phyloP scores from a whole-genome alignment of 1,140 invertebrate genomes.

The Rhyzopertha dominica region DNA sequence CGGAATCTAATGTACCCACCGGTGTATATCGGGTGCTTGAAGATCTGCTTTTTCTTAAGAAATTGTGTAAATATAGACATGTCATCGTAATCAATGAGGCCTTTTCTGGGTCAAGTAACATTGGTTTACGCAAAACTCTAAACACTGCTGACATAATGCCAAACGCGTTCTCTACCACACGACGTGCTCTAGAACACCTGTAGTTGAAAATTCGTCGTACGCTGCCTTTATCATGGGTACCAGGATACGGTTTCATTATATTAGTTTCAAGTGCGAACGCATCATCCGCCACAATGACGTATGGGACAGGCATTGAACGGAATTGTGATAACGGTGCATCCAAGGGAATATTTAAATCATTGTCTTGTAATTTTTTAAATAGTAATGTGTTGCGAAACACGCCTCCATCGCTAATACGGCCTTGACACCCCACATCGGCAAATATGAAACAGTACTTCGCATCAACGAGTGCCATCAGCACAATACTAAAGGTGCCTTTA shows the following conservation, averaged over 20 bases:
- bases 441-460: constrained; percentile 42
- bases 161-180: no score
- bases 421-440: constrained; percentile 44
- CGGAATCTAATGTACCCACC: constrained; percentile 6
- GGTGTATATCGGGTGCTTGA: constrained; percentile 11
- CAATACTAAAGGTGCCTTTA: constrained; percentile 36
- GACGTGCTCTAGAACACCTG: no score
- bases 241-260: constrained; percentile 11
- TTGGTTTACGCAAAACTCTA: constrained; percentile 34
- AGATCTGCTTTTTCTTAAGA: constrained; percentile 21
- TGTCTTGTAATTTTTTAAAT: constrained; percentile 30
- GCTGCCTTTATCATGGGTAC: constrained; percentile 12
- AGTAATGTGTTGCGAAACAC: constrained; percentile 35
- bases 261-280: constrained; percentile 40
- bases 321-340: constrained; percentile 8
- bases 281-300: constrained; percentile 17
- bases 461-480: no score
- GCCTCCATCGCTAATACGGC: constrained; percentile 41
- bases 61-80: constrained; percentile 38
- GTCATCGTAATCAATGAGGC: constrained; percentile 28
- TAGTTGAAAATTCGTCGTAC: no score
- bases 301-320: constrained; percentile 6
- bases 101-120: constrained; percentile 30
- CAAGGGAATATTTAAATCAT: constrained; percentile 4
- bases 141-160: constrained; percentile 43